Conservation (phyloP, 23 tunicate species). For the Styela plicata region DNA sequence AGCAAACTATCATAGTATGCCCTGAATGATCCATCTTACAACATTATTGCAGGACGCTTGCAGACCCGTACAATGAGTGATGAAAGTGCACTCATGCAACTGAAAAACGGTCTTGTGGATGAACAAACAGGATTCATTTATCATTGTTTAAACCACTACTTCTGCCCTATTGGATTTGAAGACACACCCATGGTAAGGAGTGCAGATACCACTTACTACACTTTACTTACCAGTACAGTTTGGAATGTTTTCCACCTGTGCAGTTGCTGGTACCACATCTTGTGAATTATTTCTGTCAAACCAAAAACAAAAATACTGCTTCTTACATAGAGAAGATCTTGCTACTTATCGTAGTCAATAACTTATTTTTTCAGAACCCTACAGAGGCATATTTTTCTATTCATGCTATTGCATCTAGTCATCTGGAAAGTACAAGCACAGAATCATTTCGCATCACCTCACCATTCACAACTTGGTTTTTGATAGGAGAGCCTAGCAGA, state of each 20-base stretch:
- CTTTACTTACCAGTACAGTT: too few relatives aligned
- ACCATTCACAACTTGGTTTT: constrained; percentile 44
- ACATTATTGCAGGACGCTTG: constrained; percentile 38
- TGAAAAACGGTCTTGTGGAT: constrained; percentile 37
- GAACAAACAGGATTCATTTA: constrained; percentile 55
- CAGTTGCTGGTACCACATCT: too few relatives aligned
- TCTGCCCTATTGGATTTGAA: constrained; percentile 80
- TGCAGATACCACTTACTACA: background rate
- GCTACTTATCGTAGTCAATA: too few relatives aligned
- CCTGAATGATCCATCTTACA: too few relatives aligned
- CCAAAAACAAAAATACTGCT: background rate
- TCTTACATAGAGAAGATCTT: too few relatives aligned
- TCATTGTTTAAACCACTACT: constrained; percentile 77
- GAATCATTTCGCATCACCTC: constrained; percentile 1
- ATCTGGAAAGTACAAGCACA: background rate
- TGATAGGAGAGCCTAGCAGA: constrained; percentile 76
- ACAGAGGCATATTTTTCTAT: constrained; percentile 24
- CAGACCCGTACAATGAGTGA: constrained; percentile 47
- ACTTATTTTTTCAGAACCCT: constrained; percentile 20
- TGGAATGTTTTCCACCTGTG: too few relatives aligned
- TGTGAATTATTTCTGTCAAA: background rate
- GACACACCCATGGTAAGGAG: constrained; percentile 55
- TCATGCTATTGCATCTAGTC: background rate
- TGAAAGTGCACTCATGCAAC: constrained; percentile 32
- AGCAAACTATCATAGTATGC: too few relatives aligned